A percentile compares a stretch with the other conserved stretches of the same genome.
phyloP scores from a whole-genome alignment of 2,113 vertebrate genomes.

The human (Homo sapiens) region DNA sequence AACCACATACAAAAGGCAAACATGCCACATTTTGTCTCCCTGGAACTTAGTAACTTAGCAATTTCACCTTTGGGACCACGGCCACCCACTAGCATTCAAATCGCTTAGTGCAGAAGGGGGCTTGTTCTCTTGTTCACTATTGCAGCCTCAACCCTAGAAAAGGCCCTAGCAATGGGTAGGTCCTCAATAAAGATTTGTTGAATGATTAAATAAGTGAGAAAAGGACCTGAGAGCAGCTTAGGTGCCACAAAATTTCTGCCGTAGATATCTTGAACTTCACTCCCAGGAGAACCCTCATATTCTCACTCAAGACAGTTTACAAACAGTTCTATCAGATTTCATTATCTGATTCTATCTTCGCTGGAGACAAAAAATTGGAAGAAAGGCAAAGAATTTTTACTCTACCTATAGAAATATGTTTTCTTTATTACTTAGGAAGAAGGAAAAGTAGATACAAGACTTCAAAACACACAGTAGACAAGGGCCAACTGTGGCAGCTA shows the following conservation, averaged over 20 bases:
- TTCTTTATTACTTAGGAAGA: background rate
- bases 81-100: background rate
- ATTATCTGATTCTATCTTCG: background rate
- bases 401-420: background rate
- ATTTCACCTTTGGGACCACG: background rate
- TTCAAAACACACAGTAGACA: background rate
- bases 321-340: background rate
- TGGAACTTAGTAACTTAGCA: background rate
- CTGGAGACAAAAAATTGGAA: background rate
- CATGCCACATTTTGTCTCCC: background rate
- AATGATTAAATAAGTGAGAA: background rate
- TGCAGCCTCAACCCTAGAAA: background rate
- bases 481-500: background rate
- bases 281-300: too few relatives aligned
- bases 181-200: background rate
- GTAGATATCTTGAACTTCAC: background rate
- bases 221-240: background rate
- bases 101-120: accelerated
- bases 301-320: background rate
- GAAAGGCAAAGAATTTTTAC: background rate
- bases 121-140: accelerated
- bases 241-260: background rate
- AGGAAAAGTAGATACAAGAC: background rate
- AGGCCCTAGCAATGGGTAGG: background rate
- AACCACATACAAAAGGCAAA: background rate